A percentile compares a stretch with the other conserved stretches of the same genome.
Evolutionary conservation across 2,113 vertebrate genomes (phyloP).

Genomic region (Nothoprocta pentlandii): DNA sequence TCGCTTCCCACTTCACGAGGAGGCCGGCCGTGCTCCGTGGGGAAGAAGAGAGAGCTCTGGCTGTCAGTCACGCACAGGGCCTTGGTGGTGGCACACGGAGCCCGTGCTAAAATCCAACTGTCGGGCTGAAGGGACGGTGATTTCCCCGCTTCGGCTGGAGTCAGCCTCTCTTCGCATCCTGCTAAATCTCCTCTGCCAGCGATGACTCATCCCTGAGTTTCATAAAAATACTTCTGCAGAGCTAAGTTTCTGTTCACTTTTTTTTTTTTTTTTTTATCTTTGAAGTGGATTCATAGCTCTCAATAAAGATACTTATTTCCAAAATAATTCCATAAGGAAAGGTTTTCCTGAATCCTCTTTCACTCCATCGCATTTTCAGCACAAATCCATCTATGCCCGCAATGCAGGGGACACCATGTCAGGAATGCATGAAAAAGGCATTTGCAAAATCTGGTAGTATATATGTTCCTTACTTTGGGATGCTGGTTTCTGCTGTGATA

Average conservation of each 20-base stretch:
- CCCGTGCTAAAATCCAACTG: neutral
- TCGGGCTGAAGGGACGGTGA: neutral
- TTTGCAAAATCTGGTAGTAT: neutral
- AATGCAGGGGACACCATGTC: neutral
- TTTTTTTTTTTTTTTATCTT: neutral
- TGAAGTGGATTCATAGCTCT: neutral
- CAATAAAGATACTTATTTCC: neutral
- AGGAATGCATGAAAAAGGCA: neutral
- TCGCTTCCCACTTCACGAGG: neutral
- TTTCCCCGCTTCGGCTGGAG: neutral
- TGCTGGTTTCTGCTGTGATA: neutral
- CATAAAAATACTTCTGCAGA: slow-evolving; percentile 57
- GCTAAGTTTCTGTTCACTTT: neutral
- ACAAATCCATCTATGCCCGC: neutral
- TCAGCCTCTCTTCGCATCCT: slow-evolving; percentile 35
- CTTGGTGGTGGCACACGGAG: neutral
- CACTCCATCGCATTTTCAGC: neutral
- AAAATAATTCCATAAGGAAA: neutral
- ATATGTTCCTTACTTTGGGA: neutral
- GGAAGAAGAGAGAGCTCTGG: neutral
- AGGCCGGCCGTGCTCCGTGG: neutral
- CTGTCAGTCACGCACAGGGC: neutral
- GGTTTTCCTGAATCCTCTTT: neutral
- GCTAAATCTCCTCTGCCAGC: slow-evolving; percentile 51
- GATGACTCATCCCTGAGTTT: slow-evolving; percentile 57